Evolutionary conservation across 2,797 vertebrate genomes (phyloP).

Genomic region (Pseudochromis fuscus): DNA sequence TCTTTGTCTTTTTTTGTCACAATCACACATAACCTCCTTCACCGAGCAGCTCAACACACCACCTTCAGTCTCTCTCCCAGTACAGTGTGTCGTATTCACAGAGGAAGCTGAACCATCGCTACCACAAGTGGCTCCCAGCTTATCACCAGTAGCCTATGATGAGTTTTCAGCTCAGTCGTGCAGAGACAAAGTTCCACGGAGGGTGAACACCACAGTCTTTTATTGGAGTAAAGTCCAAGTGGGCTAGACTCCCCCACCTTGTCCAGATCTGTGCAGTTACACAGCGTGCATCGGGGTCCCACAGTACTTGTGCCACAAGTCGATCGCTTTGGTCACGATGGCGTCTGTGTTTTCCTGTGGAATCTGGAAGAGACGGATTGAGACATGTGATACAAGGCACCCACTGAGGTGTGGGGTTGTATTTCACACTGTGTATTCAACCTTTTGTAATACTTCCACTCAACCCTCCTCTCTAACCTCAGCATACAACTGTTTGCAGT

Average conservation of each 20-base stretch:
- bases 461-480: too few relatives aligned
- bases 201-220: neutral
- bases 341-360: constrained; percentile 97
- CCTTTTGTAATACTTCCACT: too few relatives aligned
- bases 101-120: constrained; percentile 3
- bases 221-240: constrained; percentile 9
- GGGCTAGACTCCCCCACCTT: too few relatives aligned
- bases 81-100: neutral
- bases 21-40: neutral
- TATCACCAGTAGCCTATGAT: constrained; percentile 6
- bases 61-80: neutral
- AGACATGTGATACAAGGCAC: neutral
- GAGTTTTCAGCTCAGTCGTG: constrained; percentile 44
- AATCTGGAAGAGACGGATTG: constrained; percentile 83
- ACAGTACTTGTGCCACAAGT: constrained; percentile 96
- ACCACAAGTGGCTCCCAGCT: constrained; percentile 11
- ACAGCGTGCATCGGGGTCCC: constrained; percentile 91
- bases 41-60: too few relatives aligned
- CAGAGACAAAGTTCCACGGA: neutral
- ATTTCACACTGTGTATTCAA: too few relatives aligned
- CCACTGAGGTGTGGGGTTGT: too few relatives aligned
- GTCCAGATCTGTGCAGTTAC: constrained; percentile 43
- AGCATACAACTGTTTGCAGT: too few relatives aligned
- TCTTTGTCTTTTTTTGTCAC: constrained; percentile 12
- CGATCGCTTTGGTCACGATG: constrained; percentile 97